phyloP scores from a whole-genome alignment of 1,140 invertebrate species.

The Drosophila pectinifera region DNA sequence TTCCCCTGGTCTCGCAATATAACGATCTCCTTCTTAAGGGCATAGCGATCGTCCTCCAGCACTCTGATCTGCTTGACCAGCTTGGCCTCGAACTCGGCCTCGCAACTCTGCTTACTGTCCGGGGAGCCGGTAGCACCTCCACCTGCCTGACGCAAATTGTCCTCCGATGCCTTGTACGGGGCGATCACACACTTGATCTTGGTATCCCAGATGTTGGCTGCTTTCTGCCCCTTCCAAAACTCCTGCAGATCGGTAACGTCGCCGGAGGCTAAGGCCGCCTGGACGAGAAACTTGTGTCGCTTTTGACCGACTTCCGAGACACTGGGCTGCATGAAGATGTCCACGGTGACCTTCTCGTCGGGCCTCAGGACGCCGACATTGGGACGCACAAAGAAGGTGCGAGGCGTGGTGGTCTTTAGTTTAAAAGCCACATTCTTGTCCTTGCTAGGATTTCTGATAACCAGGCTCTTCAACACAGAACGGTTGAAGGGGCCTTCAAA shows the following conservation, averaged over 20 bases:
- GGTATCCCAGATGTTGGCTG: constrained; percentile 23
- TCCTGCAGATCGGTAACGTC: constrained; percentile 16
- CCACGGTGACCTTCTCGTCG: constrained; percentile 24
- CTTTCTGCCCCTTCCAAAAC: constrained; percentile 41
- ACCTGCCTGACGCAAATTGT: neutral
- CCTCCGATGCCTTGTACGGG: neutral
- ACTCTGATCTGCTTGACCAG: constrained; percentile 15
- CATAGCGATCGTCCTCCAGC: constrained; percentile 32
- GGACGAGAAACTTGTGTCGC: constrained; percentile 61
- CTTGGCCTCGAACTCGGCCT: constrained; percentile 2
- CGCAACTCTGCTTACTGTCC: neutral
- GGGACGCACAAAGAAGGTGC: constrained; percentile 62
- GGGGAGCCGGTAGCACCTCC: neutral
- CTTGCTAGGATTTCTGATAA: constrained; percentile 47
- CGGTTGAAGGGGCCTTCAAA: constrained; percentile 54
- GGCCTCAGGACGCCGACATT: constrained; percentile 51
- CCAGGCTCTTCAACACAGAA: constrained; percentile 17
- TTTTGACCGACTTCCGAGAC: neutral
- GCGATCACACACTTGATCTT: constrained; percentile 49
- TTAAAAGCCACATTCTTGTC: constrained; percentile 46
- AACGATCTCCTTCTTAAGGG: constrained; percentile 26
- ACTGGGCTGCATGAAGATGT: constrained; percentile 54
- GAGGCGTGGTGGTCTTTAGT: constrained; percentile 65
- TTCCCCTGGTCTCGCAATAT: neutral
- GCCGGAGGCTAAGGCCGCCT: constrained; percentile 7